phyloP scores from a whole-genome alignment of 2,888 invertebrate genomes.

The Ophion costatus region DNA sequence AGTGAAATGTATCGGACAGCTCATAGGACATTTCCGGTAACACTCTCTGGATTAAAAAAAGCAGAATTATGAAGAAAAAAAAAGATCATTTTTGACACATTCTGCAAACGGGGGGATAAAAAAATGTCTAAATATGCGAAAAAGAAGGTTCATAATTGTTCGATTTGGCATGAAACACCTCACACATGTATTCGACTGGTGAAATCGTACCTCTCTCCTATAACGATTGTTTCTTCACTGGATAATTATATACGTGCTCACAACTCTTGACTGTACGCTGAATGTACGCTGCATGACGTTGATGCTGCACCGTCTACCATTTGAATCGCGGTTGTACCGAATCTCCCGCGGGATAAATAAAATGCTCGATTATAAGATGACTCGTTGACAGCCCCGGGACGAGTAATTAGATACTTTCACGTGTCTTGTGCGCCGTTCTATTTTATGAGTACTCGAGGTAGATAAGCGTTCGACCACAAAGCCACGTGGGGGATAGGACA shows the following conservation, averaged over 20 bases:
- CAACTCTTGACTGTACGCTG: conserved; percentile 31
- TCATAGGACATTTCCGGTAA: too few species aligned
- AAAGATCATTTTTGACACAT: not conserved
- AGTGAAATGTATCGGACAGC: too few species aligned
- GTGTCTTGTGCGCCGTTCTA: conserved; percentile 32
- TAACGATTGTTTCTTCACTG: conserved; percentile 55
- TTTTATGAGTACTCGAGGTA: conserved; percentile 8
- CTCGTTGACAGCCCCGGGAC: conserved; percentile 54
- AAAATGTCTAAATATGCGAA: not conserved
- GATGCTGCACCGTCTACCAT: conserved; percentile 36
- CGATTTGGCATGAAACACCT: conserved; percentile 17
- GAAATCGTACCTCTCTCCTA: conserved; percentile 40
- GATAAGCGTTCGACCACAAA: not conserved
- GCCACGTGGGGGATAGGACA: not conserved
- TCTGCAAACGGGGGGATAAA: not conserved
- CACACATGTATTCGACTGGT: conserved; percentile 19
- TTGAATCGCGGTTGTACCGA: conserved; percentile 14
- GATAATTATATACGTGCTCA: conserved; percentile 52
- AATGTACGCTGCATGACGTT: conserved; percentile 29
- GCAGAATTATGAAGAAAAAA: not conserved
- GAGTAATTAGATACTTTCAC: conserved; percentile 60
- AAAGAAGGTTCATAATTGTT: not conserved
- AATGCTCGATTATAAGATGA: conserved; percentile 47
- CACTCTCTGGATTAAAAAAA: too few species aligned
- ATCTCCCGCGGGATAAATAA: conserved; percentile 30